Percentiles rank a stretch among this genome's conserved stretches.
Evolutionary conservation across 2,113 vertebrate genomes (phyloP).

Genomic region (Ancistrus triradiatus): DNA sequence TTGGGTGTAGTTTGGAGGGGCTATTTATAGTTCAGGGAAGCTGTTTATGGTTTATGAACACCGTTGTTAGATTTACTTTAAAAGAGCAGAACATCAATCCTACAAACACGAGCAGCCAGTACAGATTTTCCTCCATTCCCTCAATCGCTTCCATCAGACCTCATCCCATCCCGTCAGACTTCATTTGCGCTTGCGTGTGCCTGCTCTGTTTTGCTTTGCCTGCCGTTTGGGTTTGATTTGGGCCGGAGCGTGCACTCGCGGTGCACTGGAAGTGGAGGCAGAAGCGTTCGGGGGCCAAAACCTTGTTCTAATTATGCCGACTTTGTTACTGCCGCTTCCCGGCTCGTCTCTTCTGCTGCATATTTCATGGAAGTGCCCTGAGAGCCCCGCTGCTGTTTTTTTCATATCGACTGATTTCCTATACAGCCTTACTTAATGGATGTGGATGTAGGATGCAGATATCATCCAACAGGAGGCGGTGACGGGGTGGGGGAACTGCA

Average conservation of each 20-base stretch:
- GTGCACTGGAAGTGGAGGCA: constrained; percentile 57
- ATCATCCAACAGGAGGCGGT: constrained; percentile 47
- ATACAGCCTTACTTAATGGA: constrained; percentile 39
- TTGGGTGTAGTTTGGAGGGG: background rate
- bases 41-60: constrained; percentile 9
- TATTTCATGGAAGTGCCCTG: constrained; percentile 61
- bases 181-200: constrained; percentile 59
- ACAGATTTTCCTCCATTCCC: background rate
- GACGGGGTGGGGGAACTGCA: constrained; percentile 24
- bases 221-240: constrained; percentile 71
- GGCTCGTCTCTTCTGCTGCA: constrained; percentile 45
- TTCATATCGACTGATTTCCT: constrained; percentile 55
- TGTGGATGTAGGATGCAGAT: constrained; percentile 35
- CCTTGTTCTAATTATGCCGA: constrained; percentile 70
- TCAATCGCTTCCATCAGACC: constrained; percentile 57
- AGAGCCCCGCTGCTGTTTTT: constrained; percentile 55
- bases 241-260: constrained; percentile 51
- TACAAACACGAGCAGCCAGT: background rate
- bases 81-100: background rate
- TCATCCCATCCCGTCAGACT: constrained; percentile 46
- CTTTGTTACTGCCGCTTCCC: constrained; percentile 58
- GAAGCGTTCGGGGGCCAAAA: constrained; percentile 57
- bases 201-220: constrained; percentile 63
- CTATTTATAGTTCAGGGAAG: constrained; percentile 8
- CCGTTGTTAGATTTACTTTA: background rate